Conservation (phyloP, 2,888 invertebrate genomes). For the Dendrolimus pini region DNA sequence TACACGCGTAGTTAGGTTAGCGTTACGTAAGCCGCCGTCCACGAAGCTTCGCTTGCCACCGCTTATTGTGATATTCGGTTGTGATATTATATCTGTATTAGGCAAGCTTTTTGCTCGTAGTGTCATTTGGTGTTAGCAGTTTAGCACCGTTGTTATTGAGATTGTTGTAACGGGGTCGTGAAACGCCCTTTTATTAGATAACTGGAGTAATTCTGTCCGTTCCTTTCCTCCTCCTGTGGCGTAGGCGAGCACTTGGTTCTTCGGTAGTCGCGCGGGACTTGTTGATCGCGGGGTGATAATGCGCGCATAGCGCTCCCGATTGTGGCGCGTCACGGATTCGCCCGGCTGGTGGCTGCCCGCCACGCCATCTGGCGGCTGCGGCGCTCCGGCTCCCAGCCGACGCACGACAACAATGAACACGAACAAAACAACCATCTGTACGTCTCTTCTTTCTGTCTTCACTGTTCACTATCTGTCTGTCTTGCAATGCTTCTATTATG, state of each 20-base stretch:
- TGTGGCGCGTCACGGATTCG: constrained; percentile 83
- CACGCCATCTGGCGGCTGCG: constrained; percentile 83
- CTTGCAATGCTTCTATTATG: constrained; percentile 29
- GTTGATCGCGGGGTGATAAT: constrained; percentile 53
- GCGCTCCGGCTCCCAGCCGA: constrained; percentile 71
- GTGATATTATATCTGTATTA: constrained; percentile 61
- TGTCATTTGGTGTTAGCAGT: constrained; percentile 13
- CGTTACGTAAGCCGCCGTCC: constrained; percentile 74
- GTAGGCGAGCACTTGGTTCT: constrained; percentile 31
- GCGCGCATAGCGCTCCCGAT: constrained; percentile 62
- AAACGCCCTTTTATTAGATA: constrained; percentile 31
- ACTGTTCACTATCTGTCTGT: constrained; percentile 36
- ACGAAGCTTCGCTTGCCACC: constrained; percentile 72
- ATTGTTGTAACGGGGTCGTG: constrained; percentile 35
- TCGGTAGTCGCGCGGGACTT: constrained; percentile 36
- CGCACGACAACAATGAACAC: constrained; percentile 69
- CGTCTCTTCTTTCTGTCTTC: constrained; percentile 64
- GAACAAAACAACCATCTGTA: constrained; percentile 75
- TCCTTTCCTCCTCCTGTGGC: constrained; percentile 26
- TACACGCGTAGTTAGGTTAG: constrained; percentile 63
- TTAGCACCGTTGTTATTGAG: constrained; percentile 14
- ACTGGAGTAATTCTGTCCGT: background rate
- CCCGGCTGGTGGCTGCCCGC: constrained; percentile 83
- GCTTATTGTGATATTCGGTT: constrained; percentile 75
- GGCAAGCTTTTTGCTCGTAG: constrained; percentile 69